A percentile compares a stretch with the other conserved stretches of the same genome.
Evolutionary conservation across 1,140 invertebrate genomes (phyloP).

Genomic region (Scylla paramamosain): DNA sequence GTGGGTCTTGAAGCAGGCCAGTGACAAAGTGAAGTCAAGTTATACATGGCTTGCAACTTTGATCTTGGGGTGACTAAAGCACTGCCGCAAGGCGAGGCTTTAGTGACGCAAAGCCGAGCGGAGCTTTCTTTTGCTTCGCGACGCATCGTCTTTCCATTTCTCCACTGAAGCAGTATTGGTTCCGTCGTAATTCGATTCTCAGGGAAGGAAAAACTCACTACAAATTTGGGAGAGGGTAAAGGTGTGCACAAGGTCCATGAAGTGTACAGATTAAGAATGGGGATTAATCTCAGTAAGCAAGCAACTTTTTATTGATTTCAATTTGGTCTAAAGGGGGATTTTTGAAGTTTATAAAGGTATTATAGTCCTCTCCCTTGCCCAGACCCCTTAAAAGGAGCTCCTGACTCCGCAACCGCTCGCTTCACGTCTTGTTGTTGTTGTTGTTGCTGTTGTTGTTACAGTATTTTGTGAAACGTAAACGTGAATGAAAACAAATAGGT

Average conservation of each 20-base stretch:
- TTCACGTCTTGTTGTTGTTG: conserved; percentile 33
- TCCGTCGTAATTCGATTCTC: conserved; percentile 5
- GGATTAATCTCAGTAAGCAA: background rate
- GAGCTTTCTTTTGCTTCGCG: background rate
- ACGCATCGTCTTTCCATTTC: background rate
- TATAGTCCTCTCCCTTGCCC: background rate
- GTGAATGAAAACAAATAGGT: background rate
- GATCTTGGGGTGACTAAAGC: background rate
- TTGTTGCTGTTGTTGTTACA: conserved; percentile 65
- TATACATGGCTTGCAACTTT: background rate
- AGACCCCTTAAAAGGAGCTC: background rate
- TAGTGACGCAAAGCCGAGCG: background rate
- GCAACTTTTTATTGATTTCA: background rate
- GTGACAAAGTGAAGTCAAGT: background rate
- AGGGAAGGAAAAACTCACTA: background rate
- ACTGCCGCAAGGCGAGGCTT: background rate
- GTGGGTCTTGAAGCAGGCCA: background rate
- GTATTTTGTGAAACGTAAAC: conserved; percentile 54
- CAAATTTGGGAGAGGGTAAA: background rate
- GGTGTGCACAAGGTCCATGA: background rate
- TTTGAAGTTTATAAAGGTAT: background rate
- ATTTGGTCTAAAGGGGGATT: background rate
- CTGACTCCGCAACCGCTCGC: background rate
- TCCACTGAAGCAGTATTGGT: background rate
- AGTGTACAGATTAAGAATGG: background rate